These are phyloP conservation scores for Tetropium fuscum DNA, from an alignment of 2,888 invertebrate species.

Conservation along the genomic window DNA sequence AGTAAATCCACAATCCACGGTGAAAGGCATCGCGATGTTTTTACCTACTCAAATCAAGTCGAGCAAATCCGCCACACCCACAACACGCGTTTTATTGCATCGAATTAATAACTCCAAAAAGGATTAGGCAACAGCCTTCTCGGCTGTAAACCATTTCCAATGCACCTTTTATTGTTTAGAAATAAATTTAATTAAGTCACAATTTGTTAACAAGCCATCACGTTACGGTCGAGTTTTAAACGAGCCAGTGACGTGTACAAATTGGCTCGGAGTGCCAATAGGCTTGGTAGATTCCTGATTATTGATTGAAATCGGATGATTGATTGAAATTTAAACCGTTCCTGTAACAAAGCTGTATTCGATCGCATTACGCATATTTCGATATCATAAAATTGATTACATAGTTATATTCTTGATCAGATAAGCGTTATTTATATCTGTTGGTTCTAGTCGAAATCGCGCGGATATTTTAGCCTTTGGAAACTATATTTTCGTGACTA, in stretches of 20 bases:
- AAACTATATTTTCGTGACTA: not conserved
- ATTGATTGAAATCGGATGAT: conserved; percentile 19
- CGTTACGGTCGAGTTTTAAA: conserved; percentile 7
- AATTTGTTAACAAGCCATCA: conserved; percentile 27
- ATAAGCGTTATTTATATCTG: not conserved
- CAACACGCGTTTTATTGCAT: conserved; percentile 7
- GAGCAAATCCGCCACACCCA: conserved; percentile 20
- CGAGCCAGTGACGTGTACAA: conserved; percentile 18
- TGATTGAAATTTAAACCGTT: conserved; percentile 24
- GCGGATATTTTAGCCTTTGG: not conserved
- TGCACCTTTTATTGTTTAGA: conserved; percentile 20
- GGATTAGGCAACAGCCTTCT: conserved; percentile 14
- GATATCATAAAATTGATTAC: conserved; percentile 15
- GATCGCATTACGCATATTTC: conserved; percentile 14
- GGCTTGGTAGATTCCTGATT: conserved; percentile 22
- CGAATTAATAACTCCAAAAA: conserved; percentile 10
- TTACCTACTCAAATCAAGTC: conserved; percentile 16
- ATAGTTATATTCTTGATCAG: conserved; percentile 9
- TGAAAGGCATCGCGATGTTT: conserved; percentile 17
- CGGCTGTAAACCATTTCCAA: conserved; percentile 11
- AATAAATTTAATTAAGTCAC: conserved; percentile 29
- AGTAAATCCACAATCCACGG: conserved; percentile 15
- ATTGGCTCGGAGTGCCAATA: conserved; percentile 21
- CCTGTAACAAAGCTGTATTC: conserved; percentile 14
- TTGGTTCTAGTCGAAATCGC: not conserved